Base-by-base conservation (phyloP, 2,888 invertebrate species). In the Eilema sororculum region DNA sequence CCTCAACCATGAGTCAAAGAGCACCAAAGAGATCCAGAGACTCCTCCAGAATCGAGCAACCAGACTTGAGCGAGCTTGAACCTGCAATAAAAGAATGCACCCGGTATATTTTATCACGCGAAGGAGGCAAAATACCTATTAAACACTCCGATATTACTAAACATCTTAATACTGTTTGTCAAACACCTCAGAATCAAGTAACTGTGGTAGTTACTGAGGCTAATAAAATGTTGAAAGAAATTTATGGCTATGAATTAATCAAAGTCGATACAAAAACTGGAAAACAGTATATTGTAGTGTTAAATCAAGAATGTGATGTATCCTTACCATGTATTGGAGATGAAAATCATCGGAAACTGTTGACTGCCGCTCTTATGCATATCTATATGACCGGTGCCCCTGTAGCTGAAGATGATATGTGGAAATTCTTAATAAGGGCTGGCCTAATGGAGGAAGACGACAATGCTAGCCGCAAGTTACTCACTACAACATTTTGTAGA, bases 361-460 rank as follows among this genome's bases (percentile, higher is more conserved):
- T 96, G 24, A 86, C 94, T 56, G 89, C 96, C 12, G 86, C 93
- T 0, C 90, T 96, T 0, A 86, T 90, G 5, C 96, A 96, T 71
- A 96, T 96, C 46, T 96, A 89, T 71, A 96, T 96, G 96, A 88
- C 85, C 13, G 94, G 95, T 6, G 93, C 92, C 12, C 81, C 90
- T 0, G 67, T 69, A 0, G 25, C 6, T 56, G 65, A 69, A 65
- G 96, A 93, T 69, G 92, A 92, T 25, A 88, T 96, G 89, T 95
- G 93, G 91, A 89, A 89, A 46, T 96, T 96, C 67, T 84, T 96
- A 16, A 79, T 78, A 0, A 91, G 91, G 78, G 89, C 96, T 8
- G 90, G 88, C 0, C 86, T 96, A n/a, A 68, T 95, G 56, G 88
- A 89, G 0, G 90, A 91, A 37, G 88, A 91, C 72, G 90, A 93